A percentile compares a stretch with the other conserved stretches of the same genome.
phyloP scores from a whole-genome alignment of 2,113 vertebrate genomes.

The Rhinolophus ferrumequinum region DNA sequence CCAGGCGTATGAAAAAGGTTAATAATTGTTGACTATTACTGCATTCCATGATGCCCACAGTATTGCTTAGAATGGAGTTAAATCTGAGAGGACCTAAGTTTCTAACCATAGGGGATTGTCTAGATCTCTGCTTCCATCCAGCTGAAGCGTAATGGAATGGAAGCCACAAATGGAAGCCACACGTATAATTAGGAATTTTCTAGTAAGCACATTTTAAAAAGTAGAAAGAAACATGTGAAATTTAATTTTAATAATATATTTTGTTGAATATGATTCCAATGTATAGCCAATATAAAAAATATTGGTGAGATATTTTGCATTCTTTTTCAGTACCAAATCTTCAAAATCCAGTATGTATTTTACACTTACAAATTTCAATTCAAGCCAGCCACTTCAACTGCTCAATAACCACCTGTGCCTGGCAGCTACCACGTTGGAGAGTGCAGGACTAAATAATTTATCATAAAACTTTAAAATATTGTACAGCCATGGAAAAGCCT shows the following conservation, averaged over 20 bases:
- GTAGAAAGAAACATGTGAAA: not conserved
- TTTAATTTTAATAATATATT: not conserved
- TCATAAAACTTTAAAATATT: not conserved
- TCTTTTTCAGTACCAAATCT: not conserved
- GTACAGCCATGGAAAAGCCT: not conserved
- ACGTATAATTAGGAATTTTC: not conserved
- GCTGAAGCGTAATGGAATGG: not conserved
- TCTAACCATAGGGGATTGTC: not conserved
- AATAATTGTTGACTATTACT: not conserved
- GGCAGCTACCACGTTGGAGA: not conserved
- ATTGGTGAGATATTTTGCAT: not conserved
- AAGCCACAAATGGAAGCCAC: not conserved
- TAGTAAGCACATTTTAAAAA: not conserved
- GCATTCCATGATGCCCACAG: not conserved
- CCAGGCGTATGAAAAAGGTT: not conserved
- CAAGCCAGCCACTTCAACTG: not conserved
- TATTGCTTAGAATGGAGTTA: not conserved
- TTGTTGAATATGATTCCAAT: not conserved
- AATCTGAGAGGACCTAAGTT: not conserved
- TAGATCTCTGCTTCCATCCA: not conserved
- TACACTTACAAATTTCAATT: not conserved
- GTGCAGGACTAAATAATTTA: not conserved
- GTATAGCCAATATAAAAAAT: not conserved
- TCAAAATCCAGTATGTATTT: not conserved
- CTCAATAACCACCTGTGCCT: not conserved